Evolutionary conservation across 2,888 invertebrate species (phyloP).

Genomic region (Drosophila tanythrix): DNA sequence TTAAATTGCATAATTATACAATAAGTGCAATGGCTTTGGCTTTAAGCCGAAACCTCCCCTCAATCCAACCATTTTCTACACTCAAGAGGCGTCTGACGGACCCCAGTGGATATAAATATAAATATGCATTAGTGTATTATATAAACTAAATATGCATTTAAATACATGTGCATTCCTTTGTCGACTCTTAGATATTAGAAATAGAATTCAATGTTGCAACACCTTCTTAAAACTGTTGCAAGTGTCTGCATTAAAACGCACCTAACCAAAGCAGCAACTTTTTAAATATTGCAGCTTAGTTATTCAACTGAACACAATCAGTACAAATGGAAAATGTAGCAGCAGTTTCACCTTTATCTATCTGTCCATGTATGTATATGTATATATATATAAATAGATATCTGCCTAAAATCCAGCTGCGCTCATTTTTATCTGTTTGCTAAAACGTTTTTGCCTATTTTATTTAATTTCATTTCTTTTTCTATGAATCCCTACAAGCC

Average conservation of each 20-base stretch:
- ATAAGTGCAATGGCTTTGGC: constrained; percentile 71
- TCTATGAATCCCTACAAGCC: constrained; percentile 1
- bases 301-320: background rate
- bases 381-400: background rate
- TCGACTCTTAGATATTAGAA: background rate
- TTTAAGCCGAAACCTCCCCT: background rate
- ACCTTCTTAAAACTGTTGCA: background rate
- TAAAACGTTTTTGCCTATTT: constrained; percentile 55
- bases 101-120: constrained; percentile 36
- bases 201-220: background rate
- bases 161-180: background rate
- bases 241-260: background rate
- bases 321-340: background rate
- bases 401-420: constrained; percentile 43
- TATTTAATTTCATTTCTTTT: constrained; percentile 58
- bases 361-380: background rate
- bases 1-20: constrained; percentile 79
- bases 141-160: constrained; percentile 19
- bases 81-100: constrained; percentile 14
- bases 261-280: background rate
- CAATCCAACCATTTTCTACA: background rate
- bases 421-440: constrained; percentile 58
- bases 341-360: background rate
- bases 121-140: constrained; percentile 49
- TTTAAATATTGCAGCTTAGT: background rate